Evolutionary conservation across 2,888 invertebrate species (phyloP).

Genomic region (Thumatha senex): DNA sequence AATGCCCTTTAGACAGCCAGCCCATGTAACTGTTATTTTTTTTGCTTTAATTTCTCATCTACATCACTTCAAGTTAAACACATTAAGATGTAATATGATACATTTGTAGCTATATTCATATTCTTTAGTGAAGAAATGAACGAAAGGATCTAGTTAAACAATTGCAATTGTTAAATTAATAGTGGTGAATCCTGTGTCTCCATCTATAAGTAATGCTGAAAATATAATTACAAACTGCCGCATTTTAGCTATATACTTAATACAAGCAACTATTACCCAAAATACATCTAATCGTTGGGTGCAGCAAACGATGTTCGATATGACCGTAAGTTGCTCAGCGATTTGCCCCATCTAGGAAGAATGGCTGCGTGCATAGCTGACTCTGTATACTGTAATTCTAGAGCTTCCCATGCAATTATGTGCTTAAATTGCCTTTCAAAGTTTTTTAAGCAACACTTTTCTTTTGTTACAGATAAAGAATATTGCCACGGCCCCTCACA

Average conservation of each 20-base stretch:
- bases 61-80: constrained; percentile 20
- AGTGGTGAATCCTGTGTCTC: constrained; percentile 24
- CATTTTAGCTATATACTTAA: constrained; percentile 38
- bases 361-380: constrained; percentile 54
- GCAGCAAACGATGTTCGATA: constrained; percentile 43
- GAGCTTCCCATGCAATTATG: constrained; percentile 60
- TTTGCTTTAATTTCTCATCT: constrained; percentile 49
- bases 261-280: constrained; percentile 36
- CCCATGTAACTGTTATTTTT: constrained; percentile 56
- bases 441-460: constrained; percentile 58
- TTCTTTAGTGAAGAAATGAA: constrained; percentile 3
- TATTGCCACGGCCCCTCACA: constrained; percentile 72
- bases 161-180: constrained; percentile 27
- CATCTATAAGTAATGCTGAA: background rate
- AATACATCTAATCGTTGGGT: constrained; percentile 41
- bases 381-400: constrained; percentile 49
- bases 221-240: constrained; percentile 21
- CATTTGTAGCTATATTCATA: constrained; percentile 8
- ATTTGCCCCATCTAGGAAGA: constrained; percentile 45
- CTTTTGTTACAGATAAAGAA: constrained; percentile 78
- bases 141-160: too few relatives aligned
- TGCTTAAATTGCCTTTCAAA: constrained; percentile 51
- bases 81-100: constrained; percentile 21
- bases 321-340: constrained; percentile 43
- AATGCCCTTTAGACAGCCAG: constrained; percentile 44